Evolutionary conservation across 2,797 vertebrate genomes (phyloP), one percentile per base, ranked within the genome.

Genomic region (Nannoperca obscura): DNA sequence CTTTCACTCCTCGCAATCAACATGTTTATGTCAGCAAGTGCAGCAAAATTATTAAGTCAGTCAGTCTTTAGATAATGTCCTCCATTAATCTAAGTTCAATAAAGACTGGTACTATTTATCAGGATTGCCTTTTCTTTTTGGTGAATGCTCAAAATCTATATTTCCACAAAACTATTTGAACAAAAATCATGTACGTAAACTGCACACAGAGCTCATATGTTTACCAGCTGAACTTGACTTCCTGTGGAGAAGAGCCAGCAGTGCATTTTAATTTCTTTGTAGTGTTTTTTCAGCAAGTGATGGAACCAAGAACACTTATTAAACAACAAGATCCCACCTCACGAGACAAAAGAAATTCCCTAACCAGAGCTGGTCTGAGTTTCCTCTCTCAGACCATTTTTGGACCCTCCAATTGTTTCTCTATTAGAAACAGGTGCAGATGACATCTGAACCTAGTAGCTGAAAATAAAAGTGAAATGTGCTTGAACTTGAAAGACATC

Each of bases 391-490:
- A n/a, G 44, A 70, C 72, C 58, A 32, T 19, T 65, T 38, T 68
- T 70, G 59, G 69, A 46, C 19, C 22, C 19, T 55, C 7, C 55
- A 55, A 22, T 32, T 64, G 22, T 68, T 55, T 67, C 61, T 22
- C 24, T 40, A 77, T 82, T 49, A 70, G 61, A 86, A 82, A 65
- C 86, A 78, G 47, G 63, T 89, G 82, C 38, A 32, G 55, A 38
- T 12, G 24, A 38, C 0, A 20, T 64, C 52, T 53, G 67, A 80
- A 20, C 8, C 0, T 19, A 1, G 49, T 9, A 2, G 30, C 30
- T 32, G 1, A 49, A 0, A 40, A 42, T 44, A 2, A 44, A 70
- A 64, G 8, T 30, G 11, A 19, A 66, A 71, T 72, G 11, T 14
- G n/a, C 14, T 14, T 7, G 8, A 14, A 34, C 19, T 32, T 32